Evolutionary conservation across 1,140 invertebrate genomes (phyloP).

Genomic region (Acromyrmex echinatior): DNA sequence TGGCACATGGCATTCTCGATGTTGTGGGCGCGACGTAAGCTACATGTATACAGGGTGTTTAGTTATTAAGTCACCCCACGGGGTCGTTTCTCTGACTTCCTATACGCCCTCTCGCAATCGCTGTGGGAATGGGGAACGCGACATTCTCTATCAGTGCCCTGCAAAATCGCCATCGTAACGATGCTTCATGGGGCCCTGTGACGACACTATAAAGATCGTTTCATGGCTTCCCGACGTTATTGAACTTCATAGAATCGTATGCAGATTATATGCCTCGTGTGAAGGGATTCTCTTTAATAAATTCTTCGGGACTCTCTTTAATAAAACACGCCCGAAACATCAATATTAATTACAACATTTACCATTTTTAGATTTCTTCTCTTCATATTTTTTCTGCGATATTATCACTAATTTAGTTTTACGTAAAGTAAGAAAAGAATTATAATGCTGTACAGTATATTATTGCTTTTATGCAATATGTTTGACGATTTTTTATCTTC

Average conservation of each 20-base stretch:
- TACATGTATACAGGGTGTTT: slow-evolving; percentile 83
- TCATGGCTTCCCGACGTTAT: slow-evolving; percentile 56
- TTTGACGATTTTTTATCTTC: neutral
- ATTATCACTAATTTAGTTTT: neutral
- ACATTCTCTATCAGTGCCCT: slow-evolving; percentile 68
- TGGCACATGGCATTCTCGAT: slow-evolving; percentile 78
- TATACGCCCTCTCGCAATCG: slow-evolving; percentile 71
- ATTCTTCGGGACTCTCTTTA: neutral
- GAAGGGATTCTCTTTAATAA: slow-evolving; percentile 21
- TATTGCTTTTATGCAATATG: neutral
- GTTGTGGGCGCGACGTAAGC: slow-evolving; percentile 78
- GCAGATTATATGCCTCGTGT: slow-evolving; percentile 42
- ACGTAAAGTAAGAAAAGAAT: neutral
- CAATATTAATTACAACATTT: neutral
- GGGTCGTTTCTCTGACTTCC: slow-evolving; percentile 77
- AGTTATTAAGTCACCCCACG: slow-evolving; percentile 84
- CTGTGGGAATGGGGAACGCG: slow-evolving; percentile 78
- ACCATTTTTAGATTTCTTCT: neutral
- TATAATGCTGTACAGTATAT: no score
- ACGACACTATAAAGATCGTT: slow-evolving; percentile 75
- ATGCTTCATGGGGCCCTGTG: slow-evolving; percentile 63
- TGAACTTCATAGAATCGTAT: slow-evolving; percentile 28
- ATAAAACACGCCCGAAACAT: neutral
- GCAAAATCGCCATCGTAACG: slow-evolving; percentile 72
- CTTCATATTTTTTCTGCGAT: neutral